phyloP scores from a whole-genome alignment of 2,797 vertebrate genomes.

The Heliangelus exortis region DNA sequence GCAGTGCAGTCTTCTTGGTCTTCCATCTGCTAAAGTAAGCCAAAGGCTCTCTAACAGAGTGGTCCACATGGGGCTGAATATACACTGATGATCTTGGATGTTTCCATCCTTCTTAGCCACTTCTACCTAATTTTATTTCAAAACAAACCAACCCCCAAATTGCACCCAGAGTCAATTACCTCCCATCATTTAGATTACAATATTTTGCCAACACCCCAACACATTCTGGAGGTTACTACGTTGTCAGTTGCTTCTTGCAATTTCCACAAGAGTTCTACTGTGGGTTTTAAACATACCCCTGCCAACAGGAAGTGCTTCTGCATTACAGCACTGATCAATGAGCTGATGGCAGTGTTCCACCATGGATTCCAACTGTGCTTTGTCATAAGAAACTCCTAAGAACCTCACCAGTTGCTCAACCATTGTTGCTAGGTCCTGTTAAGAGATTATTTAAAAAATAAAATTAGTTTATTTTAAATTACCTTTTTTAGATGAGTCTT shows the following conservation, averaged over 20 bases:
- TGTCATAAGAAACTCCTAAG: conserved; percentile 93
- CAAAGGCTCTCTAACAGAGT: background rate
- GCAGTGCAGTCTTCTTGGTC: background rate
- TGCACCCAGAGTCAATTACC: background rate
- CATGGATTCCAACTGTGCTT: conserved; percentile 91
- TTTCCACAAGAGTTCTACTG: background rate
- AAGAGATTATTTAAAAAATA: conserved; percentile 27
- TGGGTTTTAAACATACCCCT: conserved; percentile 80
- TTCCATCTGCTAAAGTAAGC: background rate
- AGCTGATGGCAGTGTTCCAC: conserved; percentile 96
- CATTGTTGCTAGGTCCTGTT: conserved; percentile 89
- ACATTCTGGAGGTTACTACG: background rate
- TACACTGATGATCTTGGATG: background rate
- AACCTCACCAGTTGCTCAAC: conserved; percentile 93
- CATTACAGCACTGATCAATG: conserved; percentile 94
- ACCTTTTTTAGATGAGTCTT: background rate
- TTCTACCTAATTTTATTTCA: background rate
- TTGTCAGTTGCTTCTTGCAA: background rate
- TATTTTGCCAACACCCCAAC: background rate
- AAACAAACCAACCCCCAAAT: background rate
- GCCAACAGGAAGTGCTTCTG: conserved; percentile 92
- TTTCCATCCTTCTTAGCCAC: background rate
- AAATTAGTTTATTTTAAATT: background rate
- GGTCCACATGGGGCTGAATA: background rate
- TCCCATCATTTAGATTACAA: background rate